phyloP scores from a whole-genome alignment of 1,140 invertebrate species.

The Magallana angulata region DNA sequence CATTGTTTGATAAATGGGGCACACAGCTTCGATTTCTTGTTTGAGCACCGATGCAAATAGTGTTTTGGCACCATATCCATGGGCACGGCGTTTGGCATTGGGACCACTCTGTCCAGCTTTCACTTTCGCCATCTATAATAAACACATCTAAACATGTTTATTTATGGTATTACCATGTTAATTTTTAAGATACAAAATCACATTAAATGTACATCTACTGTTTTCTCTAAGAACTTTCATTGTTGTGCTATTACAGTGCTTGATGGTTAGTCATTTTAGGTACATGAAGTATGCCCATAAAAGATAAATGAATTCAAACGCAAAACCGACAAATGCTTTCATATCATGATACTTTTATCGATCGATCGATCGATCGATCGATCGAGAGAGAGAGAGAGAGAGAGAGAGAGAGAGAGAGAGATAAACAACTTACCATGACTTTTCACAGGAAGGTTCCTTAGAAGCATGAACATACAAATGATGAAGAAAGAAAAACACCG shows the following conservation, averaged over 20 bases:
- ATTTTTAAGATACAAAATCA: not conserved
- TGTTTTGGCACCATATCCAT: not conserved
- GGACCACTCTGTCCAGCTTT: not conserved
- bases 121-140: too few species aligned
- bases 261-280: not conserved
- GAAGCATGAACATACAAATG: not conserved
- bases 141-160: too few species aligned
- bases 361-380: too few species aligned
- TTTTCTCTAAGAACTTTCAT: not conserved
- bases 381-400: slow-evolving; percentile 19
- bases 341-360: not conserved
- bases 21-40: not conserved
- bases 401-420: slow-evolving; percentile 18
- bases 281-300: not conserved
- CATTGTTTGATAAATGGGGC: not conserved
- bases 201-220: not conserved
- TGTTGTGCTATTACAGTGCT: not conserved
- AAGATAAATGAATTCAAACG: too few species aligned
- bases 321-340: not conserved
- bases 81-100: not conserved
- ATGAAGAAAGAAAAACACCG: not conserved
- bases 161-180: too few species aligned
- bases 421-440: not conserved
- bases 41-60: not conserved
- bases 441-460: not conserved